Evolutionary conservation across 2,888 invertebrate genomes (phyloP), one percentile per base, ranked within the genome.

Genomic region (Hololepta plana): DNA sequence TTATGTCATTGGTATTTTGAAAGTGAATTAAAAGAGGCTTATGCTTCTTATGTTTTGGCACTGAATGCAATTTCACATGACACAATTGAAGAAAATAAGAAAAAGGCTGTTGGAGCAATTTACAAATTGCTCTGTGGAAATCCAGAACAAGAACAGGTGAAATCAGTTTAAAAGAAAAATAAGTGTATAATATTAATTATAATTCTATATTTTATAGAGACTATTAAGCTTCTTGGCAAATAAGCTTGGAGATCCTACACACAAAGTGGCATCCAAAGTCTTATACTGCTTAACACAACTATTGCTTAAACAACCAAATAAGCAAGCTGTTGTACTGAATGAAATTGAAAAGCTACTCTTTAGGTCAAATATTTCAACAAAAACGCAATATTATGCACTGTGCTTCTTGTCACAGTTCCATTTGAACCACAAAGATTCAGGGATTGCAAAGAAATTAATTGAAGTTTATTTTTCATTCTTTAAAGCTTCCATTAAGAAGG

Each of bases 381-480:
- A 77, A 20, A 84, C 93, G 0, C 93, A 95, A 49, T 91, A 88
- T 49, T 95, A 93, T 53, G 80, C 84, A 0, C 64, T 96, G 3
- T 93, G 95, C 46, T 85, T 90, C 49, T 59, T 98, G 15, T 76
- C 82, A 23, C 85, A 88, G 51, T 79, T 91, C 46, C 67, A 71
- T 33, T 58, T 90, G 19, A 68, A 67, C 4, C 67, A 70, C 28
- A 71, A 76, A 3, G 80, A 85, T 37, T 58, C 60, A 3, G 64
- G 70, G 24, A 64, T 91, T 9, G 88, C 95, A 0, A 71, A 72
- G 38, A 76, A 72, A 39, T 59, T 98, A 15, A 80, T 98, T 22
- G 66, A 76, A 35, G 77, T 96, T 25, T 98, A 96, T 53, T 88
- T 98, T 49, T 74, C 85, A 0, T 87, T 96, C 50, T 98, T 98